A percentile compares a stretch with the other conserved stretches of the same genome.
These are phyloP conservation scores for Amphilophus citrinellus DNA, from an alignment of 2,113 vertebrate genomes.

Conservation along the genomic window DNA sequence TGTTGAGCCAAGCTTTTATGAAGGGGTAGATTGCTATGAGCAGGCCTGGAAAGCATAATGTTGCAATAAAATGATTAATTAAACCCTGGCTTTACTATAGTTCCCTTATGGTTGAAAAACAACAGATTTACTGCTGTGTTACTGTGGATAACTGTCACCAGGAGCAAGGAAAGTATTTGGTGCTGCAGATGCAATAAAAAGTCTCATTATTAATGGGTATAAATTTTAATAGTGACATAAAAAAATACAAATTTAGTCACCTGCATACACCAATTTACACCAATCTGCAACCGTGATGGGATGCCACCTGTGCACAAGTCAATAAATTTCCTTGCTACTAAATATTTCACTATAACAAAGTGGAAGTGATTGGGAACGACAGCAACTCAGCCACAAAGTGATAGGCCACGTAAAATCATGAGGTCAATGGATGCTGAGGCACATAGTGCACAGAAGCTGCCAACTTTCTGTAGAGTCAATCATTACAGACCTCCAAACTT, in stretches of 20 bases:
- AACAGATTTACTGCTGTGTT: not conserved
- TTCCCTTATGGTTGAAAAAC: not conserved
- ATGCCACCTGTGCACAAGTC: too few relatives aligned
- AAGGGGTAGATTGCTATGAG: constrained; percentile 84
- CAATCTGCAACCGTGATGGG: not conserved
- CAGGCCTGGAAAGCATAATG: constrained; percentile 71
- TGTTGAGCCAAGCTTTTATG: constrained; percentile 83
- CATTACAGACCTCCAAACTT: too few relatives aligned
- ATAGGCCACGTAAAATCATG: too few relatives aligned
- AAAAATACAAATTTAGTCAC: not conserved
- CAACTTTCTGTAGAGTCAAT: too few relatives aligned
- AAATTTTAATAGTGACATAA: not conserved
- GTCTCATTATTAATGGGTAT: constrained; percentile 1
- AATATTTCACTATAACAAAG: too few relatives aligned
- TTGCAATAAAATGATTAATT: not conserved
- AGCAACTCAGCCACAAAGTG: too few relatives aligned
- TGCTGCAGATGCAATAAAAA: not conserved
- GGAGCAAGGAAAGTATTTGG: not conserved
- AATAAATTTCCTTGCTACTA: too few relatives aligned
- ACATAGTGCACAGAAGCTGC: too few relatives aligned
- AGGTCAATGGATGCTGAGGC: too few relatives aligned
- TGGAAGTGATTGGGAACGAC: too few relatives aligned
- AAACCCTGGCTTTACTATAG: not conserved
- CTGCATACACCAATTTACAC: not conserved
- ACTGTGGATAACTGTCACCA: not conserved